These are phyloP conservation scores for Drosophila nikananu DNA, from an alignment of 1,140 invertebrate genomes.

Conservation along the genomic window DNA sequence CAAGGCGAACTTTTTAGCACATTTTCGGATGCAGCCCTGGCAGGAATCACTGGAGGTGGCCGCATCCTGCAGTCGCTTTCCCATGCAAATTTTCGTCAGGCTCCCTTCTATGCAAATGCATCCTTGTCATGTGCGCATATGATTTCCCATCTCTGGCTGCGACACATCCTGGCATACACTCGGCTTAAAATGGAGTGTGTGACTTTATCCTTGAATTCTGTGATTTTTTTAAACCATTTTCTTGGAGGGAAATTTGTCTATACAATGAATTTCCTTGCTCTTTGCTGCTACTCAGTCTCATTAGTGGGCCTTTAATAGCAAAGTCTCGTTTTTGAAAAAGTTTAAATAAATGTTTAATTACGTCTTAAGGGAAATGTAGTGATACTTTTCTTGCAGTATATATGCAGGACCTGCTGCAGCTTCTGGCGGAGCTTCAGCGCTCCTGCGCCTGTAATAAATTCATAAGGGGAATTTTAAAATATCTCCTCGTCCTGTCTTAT, in stretches of 20 bases:
- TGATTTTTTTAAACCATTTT: background rate
- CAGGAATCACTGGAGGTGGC: constrained; percentile 14
- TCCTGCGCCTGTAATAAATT: constrained; percentile 67
- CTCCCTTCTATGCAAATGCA: constrained; percentile 68
- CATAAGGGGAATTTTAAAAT: constrained; percentile 77
- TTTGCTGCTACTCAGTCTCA: background rate
- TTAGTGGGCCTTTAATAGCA: background rate
- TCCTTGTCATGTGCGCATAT: constrained; percentile 65
- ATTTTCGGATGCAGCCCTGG: constrained; percentile 47
- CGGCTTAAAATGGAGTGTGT: constrained; percentile 6
- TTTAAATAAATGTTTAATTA: background rate
- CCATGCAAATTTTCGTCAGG: constrained; percentile 63
- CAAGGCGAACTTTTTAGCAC: constrained; percentile 68
- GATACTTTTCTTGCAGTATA: constrained; percentile 5
- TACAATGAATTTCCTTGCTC: background rate
- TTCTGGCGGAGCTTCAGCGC: constrained; percentile 12
- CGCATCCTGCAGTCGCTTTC: constrained; percentile 43
- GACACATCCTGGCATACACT: constrained; percentile 16
- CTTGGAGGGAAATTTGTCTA: background rate
- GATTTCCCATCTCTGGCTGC: constrained; percentile 52
- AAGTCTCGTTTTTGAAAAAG: background rate
- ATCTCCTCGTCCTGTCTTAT: constrained; percentile 44
- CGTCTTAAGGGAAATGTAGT: too few species aligned
- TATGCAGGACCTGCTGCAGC: constrained; percentile 33
- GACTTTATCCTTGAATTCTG: background rate